phyloP scores from a whole-genome alignment of 35 echinoderm and acorn worm genomes.

The Eucidaris tribuloides region DNA sequence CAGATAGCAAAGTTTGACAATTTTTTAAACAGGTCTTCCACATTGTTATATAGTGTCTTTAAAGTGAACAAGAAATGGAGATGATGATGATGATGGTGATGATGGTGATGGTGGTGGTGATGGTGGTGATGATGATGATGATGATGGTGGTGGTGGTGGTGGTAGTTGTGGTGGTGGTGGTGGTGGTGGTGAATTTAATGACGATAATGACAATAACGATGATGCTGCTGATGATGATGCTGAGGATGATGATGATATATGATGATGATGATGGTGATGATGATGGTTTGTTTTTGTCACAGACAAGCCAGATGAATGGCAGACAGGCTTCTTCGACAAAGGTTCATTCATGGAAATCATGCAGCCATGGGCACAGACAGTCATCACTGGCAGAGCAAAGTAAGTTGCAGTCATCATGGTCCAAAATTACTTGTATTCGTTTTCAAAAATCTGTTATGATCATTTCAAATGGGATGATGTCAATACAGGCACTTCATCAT shows the following conservation, averaged over 20 bases:
- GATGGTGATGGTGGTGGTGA: neutral
- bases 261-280: neutral
- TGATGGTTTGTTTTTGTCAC: slow-evolving; percentile 18
- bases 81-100: neutral
- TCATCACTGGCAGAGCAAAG: slow-evolving; percentile 86
- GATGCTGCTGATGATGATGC: neutral
- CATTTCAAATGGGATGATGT: no score
- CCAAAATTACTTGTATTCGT: no score
- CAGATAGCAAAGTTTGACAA: no score
- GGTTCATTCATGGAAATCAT: slow-evolving; percentile 88
- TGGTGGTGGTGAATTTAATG: neutral
- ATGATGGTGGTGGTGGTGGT: neutral
- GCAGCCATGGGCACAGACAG: slow-evolving; percentile 91
- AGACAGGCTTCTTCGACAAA: slow-evolving; percentile 92
- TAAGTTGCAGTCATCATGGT: no score
- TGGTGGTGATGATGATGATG: neutral
- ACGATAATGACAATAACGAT: neutral
- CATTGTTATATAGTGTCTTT: no score
- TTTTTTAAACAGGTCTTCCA: no score
- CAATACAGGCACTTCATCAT: no score
- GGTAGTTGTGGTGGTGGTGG: no score
- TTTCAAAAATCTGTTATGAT: no score
- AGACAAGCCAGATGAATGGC: slow-evolving; percentile 81
- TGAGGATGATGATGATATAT: neutral
- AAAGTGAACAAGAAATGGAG: no score